Base-by-base conservation (phyloP, 2,888 invertebrate genomes). In the Eupithecia exiguata region DNA sequence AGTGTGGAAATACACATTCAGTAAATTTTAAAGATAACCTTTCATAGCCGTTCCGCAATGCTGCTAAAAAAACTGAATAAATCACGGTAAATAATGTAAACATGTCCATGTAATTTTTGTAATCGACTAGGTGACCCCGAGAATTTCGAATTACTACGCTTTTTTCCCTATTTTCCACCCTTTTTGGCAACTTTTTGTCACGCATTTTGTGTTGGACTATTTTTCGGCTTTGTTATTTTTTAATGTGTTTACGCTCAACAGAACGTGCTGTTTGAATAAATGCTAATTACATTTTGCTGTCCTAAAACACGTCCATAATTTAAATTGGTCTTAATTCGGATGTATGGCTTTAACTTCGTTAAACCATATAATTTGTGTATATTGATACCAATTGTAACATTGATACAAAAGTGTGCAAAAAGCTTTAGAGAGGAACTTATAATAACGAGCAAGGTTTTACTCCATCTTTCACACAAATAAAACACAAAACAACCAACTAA, bases 401-500 rank as follows among this genome's bases (percentile, higher is more conserved):
- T n/a, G n/a, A 49, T 9, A 9, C 3, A 21, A 49, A 49, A n/a
- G 49, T 49, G 10, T 21, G 5, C 2, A 49, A 0, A 7, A 18
- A 18, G 30, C 46, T 46, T 49, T n/a, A 3, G 9, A 46, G 10
- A 49, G 9, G 1, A 63, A 18, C 10, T 35, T 6, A 18, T 36
- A 77, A 77, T 73, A 77, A 70, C 49, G 65, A 46, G 63, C 25
- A 70, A 73, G 73, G 70, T 72, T 69, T 67, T n/a, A 30, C 69
- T 36, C 9, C 5, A 38, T 68, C 10, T 16, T 18, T 49, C 9
- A 25, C 16, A 25, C 36, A 49, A 68, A 53, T 68, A 36, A 35
- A 65, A 65, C 21, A 30, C 68, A 78, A 75, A 74, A 62, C 62
- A 58, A 58, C 66, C 49, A 66, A 69, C 68, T 69, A 73, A 76